Evolutionary conservation across 2,888 invertebrate genomes (phyloP), one percentile per base, ranked within the genome.

Genomic region (Lasius fuliginosus): DNA sequence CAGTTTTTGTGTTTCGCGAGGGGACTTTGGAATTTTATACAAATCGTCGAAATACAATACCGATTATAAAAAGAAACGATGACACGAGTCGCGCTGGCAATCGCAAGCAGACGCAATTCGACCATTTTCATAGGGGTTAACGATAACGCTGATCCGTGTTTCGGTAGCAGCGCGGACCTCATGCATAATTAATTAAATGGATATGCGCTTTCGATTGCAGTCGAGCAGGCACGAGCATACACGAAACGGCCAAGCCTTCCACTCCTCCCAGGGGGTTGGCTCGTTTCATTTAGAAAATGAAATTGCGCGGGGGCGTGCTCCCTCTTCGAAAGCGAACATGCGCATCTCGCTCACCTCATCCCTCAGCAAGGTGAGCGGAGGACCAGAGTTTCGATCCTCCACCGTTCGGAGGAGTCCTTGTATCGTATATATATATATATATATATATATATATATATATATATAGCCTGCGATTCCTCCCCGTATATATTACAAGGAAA

Each of bases 131-230:
- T 49, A 58, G 49, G 56, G 85, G 88, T 86, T 87, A 77, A 86
- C 85, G 89, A 90, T 89, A 87, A 87, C 83, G 83, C 33, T 60
- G 84, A 83, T 71, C 83, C 27, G 75, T 88, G 83, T 69, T 74
- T 83, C 83, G 67, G 87, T 85, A 83, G 88, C 81, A 75, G 75
- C 89, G 88, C 89, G 88, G 84, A 85, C 79, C 92, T 92, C 91
- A 90, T 93, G 91, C 92, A 93, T 93, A 93, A 93, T 93, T 93
- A 93, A 93, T 93, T 93, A 93, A 93, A 93, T 89, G 92, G 91
- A 90, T 91, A 91, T 91, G 89, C 88, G 88, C 90, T 92, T 91
- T 90, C 91, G 92, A 92, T 92, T 90, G 92, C 91, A 88, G 86
- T 86, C 74, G 65, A 62, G 68, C 77, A 74, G 87, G 88, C 88